phyloP scores from a whole-genome alignment of 1,140 invertebrate species.

The Brachionus manjavacas region DNA sequence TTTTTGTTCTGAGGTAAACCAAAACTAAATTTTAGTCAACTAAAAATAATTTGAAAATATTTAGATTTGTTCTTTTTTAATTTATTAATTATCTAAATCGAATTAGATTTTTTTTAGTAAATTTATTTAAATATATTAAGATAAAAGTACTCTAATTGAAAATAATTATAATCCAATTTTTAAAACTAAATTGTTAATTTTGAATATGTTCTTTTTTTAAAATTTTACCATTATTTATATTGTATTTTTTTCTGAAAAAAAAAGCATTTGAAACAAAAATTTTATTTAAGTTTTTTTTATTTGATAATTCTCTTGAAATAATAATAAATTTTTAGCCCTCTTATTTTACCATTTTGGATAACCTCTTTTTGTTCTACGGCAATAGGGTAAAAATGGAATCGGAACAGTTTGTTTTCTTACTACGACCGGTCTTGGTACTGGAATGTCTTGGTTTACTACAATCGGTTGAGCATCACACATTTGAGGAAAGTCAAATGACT shows the following conservation, averaged over 20 bases:
- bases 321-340: not conserved
- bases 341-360: slow-evolving; percentile 14
- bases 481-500: not conserved
- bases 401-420: not conserved
- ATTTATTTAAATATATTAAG: not conserved
- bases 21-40: not conserved
- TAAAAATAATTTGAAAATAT: not conserved
- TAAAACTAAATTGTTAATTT: too few species aligned
- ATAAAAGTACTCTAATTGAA: too few species aligned
- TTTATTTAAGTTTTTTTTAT: too few species aligned
- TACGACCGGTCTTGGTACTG: not conserved
- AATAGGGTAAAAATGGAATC: slow-evolving; percentile 24
- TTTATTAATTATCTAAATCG: not conserved
- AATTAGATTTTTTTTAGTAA: not conserved
- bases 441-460: not conserved
- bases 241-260: too few species aligned
- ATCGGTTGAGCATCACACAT: not conserved
- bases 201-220: too few species aligned
- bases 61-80: too few species aligned
- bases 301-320: not conserved
- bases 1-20: not conserved
- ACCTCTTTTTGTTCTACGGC: not conserved
- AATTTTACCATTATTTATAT: too few species aligned
- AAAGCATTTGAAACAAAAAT: too few species aligned
- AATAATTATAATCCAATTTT: too few species aligned